These are phyloP conservation scores for Drosophila leontia DNA, from an alignment of 1,140 invertebrate genomes.

Conservation along the genomic window DNA sequence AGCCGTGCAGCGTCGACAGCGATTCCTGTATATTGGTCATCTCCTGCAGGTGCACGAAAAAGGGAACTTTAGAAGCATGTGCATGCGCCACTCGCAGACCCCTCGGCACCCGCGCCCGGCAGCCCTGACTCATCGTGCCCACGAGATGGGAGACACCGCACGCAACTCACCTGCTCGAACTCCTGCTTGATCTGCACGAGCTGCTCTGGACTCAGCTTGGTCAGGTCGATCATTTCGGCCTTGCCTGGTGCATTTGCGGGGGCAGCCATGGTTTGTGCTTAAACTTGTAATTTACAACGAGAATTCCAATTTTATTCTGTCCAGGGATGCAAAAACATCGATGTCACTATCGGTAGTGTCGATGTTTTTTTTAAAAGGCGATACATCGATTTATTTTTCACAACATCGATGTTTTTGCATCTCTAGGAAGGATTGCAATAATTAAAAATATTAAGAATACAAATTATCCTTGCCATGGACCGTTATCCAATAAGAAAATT, in stretches of 20 bases:
- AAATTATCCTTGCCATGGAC: too few relatives aligned
- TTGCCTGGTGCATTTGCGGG: constrained; percentile 76
- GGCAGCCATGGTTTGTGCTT: constrained; percentile 69
- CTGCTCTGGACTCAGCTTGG: constrained; percentile 91
- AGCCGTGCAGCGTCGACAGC: constrained; percentile 94
- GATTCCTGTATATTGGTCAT: constrained; percentile 94
- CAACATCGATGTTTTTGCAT: too few relatives aligned
- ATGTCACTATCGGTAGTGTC: too few relatives aligned
- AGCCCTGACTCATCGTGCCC: constrained; percentile 28
- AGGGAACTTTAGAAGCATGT: constrained; percentile 50
- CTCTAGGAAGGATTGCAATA: too few relatives aligned
- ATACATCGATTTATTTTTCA: too few relatives aligned
- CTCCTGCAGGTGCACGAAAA: constrained; percentile 87
- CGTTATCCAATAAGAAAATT: too few relatives aligned
- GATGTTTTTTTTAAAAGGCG: too few relatives aligned
- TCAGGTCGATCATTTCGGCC: constrained; percentile 91
- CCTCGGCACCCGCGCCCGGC: not conserved
- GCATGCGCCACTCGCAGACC: constrained; percentile 18
- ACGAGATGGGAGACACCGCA: constrained; percentile 42
- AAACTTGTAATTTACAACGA: constrained; percentile 57
- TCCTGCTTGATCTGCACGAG: constrained; percentile 93
- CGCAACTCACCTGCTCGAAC: constrained; percentile 90
- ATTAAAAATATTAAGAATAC: too few relatives aligned
- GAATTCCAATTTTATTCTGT: constrained; percentile 49
- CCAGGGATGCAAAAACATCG: too few relatives aligned